These are phyloP conservation scores for Melitaea cinxia DNA, from an alignment of 1,140 invertebrate species.

Conservation along the genomic window DNA sequence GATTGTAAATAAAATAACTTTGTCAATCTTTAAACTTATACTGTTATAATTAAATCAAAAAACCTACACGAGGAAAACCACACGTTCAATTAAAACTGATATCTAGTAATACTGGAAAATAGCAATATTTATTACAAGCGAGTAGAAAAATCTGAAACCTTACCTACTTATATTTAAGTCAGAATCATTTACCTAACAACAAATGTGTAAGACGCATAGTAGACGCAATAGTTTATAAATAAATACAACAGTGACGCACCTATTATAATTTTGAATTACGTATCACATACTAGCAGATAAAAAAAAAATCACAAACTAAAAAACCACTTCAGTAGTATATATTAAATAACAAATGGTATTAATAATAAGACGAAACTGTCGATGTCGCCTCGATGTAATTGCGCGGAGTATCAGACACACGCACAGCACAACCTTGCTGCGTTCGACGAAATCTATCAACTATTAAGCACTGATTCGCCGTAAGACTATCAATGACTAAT, in stretches of 20 bases:
- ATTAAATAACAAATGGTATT: too few relatives aligned
- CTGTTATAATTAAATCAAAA: not conserved
- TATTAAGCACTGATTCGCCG: slow-evolving; percentile 29
- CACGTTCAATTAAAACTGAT: not conserved
- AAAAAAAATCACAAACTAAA: not conserved
- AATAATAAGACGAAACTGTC: slow-evolving; percentile 20
- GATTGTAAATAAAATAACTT: too few relatives aligned
- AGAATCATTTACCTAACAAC: not conserved
- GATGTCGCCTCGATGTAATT: slow-evolving; percentile 28
- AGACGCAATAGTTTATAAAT: not conserved
- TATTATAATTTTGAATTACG: not conserved
- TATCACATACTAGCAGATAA: not conserved
- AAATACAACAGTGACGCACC: not conserved
- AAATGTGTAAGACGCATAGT: not conserved
- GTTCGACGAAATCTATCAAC: slow-evolving; percentile 33
- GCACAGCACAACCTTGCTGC: slow-evolving; percentile 30
- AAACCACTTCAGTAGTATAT: not conserved
- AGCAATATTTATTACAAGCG: not conserved
- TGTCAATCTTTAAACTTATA: not conserved
- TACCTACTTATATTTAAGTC: not conserved
- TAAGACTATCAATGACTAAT: slow-evolving; percentile 28
- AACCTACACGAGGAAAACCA: not conserved
- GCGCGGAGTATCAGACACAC: slow-evolving; percentile 26
- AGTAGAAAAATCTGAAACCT: not conserved
- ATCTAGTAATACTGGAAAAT: not conserved